phyloP scores from a whole-genome alignment of 1,140 invertebrate species.

The Aphaenogaster rudis region DNA sequence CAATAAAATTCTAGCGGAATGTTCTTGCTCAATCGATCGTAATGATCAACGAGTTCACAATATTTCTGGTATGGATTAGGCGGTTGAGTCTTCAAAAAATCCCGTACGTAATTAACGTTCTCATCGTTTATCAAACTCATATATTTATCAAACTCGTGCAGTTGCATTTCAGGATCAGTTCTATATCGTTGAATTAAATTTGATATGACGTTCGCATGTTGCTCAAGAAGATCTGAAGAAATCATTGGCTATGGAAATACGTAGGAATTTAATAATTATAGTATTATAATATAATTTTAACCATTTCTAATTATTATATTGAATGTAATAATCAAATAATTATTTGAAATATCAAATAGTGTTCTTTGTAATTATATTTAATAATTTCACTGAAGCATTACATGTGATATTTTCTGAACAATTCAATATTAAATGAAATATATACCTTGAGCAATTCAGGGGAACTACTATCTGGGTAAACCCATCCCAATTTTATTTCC shows the following conservation, averaged over 20 bases:
- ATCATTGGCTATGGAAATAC: conserved; percentile 88
- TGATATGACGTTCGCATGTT: conserved; percentile 88
- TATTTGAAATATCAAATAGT: neutral
- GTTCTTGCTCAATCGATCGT: conserved; percentile 89
- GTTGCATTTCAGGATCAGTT: conserved; percentile 90
- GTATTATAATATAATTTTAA: neutral
- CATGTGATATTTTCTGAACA: neutral
- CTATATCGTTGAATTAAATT: conserved; percentile 90
- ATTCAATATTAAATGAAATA: neutral
- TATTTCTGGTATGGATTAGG: conserved; percentile 90
- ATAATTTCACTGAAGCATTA: neutral
- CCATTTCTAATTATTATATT: neutral
- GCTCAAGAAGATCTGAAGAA: conserved; percentile 89
- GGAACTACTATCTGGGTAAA: neutral
- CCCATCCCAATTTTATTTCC: conserved; percentile 41
- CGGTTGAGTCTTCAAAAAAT: conserved; percentile 90
- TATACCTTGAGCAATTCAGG: conserved; percentile 36
- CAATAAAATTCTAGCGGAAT: conserved; percentile 90
- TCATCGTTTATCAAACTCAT: conserved; percentile 93
- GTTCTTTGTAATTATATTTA: neutral
- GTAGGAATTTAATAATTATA: conserved; percentile 17
- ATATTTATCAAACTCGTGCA: conserved; percentile 94
- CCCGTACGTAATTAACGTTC: conserved; percentile 89
- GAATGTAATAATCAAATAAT: neutral
- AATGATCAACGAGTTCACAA: conserved; percentile 89